Evolutionary conservation across 2,888 invertebrate genomes (phyloP).

Genomic region (Erebia epiphron): DNA sequence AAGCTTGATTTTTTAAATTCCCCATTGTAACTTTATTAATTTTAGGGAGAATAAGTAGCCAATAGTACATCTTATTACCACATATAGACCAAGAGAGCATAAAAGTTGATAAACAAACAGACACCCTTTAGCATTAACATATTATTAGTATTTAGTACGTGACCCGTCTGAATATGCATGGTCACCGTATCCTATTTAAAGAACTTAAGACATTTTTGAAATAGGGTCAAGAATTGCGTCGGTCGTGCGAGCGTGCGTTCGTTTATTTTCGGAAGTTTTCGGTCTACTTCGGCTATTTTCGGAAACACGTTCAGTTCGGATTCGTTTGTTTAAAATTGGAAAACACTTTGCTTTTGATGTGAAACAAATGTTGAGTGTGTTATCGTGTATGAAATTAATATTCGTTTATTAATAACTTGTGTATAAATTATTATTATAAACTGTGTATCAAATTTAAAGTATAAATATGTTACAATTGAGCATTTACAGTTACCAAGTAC

Average conservation of each 20-base stretch:
- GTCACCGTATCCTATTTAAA: constrained; percentile 43
- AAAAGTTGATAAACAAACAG: too few relatives aligned
- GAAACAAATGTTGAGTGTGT: constrained; percentile 67
- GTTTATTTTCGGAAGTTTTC: constrained; percentile 65
- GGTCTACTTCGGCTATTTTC: constrained; percentile 54
- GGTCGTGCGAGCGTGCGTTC: constrained; percentile 61
- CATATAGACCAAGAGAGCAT: too few relatives aligned
- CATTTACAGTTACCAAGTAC: too few relatives aligned
- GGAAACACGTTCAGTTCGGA: constrained; percentile 52
- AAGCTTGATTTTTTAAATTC: too few relatives aligned
- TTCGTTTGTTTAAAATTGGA: constrained; percentile 68
- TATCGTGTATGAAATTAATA: constrained; percentile 33
- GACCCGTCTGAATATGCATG: constrained; percentile 12
- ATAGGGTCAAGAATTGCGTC: constrained; percentile 80
- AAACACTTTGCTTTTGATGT: constrained; percentile 67
- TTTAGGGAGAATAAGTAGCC: too few relatives aligned
- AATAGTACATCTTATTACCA: too few relatives aligned
- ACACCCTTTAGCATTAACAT: too few relatives aligned
- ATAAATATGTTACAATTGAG: background rate
- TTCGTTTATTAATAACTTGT: background rate
- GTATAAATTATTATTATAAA: background rate
- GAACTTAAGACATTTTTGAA: constrained; percentile 65
- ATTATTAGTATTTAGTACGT: background rate
- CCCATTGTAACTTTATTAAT: too few relatives aligned
- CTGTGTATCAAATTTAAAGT: background rate